phyloP scores from a whole-genome alignment of 2,113 vertebrate genomes.

The Zosterops japonicus region DNA sequence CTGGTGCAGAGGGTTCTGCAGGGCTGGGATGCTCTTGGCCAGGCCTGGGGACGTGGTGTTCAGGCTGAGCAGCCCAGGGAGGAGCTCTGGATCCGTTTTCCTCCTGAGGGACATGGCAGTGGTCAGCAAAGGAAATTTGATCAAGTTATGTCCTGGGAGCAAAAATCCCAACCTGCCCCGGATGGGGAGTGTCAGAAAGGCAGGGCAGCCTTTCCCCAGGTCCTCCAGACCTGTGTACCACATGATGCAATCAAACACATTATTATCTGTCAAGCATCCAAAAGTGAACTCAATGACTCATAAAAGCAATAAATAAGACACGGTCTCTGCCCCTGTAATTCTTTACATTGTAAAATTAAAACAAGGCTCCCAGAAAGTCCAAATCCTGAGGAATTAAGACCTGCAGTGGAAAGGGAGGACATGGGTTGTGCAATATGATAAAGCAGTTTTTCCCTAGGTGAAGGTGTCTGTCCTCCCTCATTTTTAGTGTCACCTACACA shows the following conservation, averaged over 20 bases:
- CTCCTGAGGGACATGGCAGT: not conserved
- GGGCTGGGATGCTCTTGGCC: not conserved
- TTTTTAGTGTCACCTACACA: not conserved
- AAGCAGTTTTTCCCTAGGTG: not conserved
- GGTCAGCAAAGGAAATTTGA: not conserved
- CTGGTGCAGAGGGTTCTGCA: not conserved
- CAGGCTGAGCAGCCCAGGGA: not conserved
- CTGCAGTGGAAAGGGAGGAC: not conserved
- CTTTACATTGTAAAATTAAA: not conserved
- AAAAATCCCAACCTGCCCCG: not conserved
- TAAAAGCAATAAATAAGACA: conserved; percentile 43
- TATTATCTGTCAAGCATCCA: conserved; percentile 38
- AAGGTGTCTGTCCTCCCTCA: not conserved
- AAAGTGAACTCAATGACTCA: conserved; percentile 34
- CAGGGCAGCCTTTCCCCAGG: not conserved
- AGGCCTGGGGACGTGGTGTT: not conserved
- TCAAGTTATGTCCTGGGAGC: not conserved
- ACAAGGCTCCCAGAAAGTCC: not conserved
- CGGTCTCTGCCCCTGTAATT: not conserved
- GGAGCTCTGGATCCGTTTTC: not conserved
- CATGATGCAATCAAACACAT: conserved; percentile 50
- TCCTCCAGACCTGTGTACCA: conserved; percentile 24
- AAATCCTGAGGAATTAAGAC: not conserved
- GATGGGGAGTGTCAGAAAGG: not conserved
- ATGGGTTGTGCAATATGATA: fast-evolving